Base-by-base conservation (phyloP, 2,888 invertebrate genomes). In the Acleris cristana region DNA sequence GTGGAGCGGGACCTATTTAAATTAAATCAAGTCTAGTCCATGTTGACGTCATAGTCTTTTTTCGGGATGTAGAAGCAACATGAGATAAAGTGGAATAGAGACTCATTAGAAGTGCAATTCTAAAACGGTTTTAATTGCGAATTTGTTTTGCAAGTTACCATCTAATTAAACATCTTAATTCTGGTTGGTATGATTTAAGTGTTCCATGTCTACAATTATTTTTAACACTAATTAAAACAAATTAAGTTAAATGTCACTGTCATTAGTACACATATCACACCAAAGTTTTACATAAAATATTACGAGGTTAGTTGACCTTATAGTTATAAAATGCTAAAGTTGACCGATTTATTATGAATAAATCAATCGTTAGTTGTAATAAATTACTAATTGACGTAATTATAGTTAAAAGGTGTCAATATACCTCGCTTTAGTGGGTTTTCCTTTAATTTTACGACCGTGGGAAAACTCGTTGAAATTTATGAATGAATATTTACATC, bases 321-420 rank as follows among this genome's bases (percentile, higher is more conserved):
- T 18, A 18, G 8, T n/a, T n/a, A 8, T 19, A 49, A 63, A 44
- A 14, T 52, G 44, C 19, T 16, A 49, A 23, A 60, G 55, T 54
- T 54, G 40, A 49, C 49, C 52, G 44, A 30, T n/a, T 51, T 51
- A 19, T 44, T 19, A 26, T 12, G 26, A 16, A 44, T 65, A 65
- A 65, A 60, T 55, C n/a, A 55, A 54, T 30, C 10, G 18, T 40
- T 40, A 56, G 16, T 55, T 16, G 7, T n/a, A 19, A 12, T 60
- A 48, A 21, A 59, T 40, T 55, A 44, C 40, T 60, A 44, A 55
- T 60, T 18, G 12, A 14, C 10, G 44, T 65, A 48, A 59, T 60
- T 60, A 60, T 40, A 12, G 16, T 34, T 26, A 49, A 23, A 3
- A 40, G 8, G 34, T 23, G 18, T 34, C 53, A 21, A 34, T 54